Base-by-base conservation (phyloP, 2,797 vertebrate genomes). In the Onychomys torridus region DNA sequence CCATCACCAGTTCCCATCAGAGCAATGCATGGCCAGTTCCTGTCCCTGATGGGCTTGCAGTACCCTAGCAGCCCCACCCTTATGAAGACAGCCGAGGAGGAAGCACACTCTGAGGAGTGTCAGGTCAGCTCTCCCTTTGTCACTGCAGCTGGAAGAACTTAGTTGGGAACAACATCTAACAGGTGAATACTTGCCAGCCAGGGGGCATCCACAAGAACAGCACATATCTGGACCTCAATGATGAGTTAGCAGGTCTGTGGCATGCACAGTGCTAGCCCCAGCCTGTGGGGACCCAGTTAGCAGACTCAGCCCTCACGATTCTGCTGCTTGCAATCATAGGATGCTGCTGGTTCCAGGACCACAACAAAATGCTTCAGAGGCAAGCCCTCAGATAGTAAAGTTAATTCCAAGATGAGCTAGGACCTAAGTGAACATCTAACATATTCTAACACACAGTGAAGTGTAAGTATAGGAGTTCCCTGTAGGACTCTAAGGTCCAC, bases 1-100 rank as follows among this genome's bases (percentile, higher is more conserved):
- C 25, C 9, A 57, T 7, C 23, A 63, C 43, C 83, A 34, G 59
- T 49, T 25, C 3, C 65, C 21, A 5, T 52, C 21, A 27, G 25
- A 29, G 69, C 14, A 21, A 49, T 4, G 13, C 52, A 19, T 40
- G n/a, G n/a, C 49, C 8, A 2, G 16, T 21, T 32, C 29, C 10
- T 16, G 46, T 32, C 71, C 1, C 7, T 0, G 23, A 9, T 49
- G 8, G 21, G 34, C 27, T 57, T 12, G 2, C 0, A 6, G 12
- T 19, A 11, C 63, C 52, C 11, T 32, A 14, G 5, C 46, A 83
- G 37, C 43, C 37, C 6, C 57, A 49, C n/a, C 46, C 49, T 49
- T 40, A 67, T 23, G 9, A 23, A 59, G 76, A 12, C 3, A 8
- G 27, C 49, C 9, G 6, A 10, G 14, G 37, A 46, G 8, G n/a